phyloP scores from a whole-genome alignment of 2,797 vertebrate genomes.

The Melanotaenia nigrans region DNA sequence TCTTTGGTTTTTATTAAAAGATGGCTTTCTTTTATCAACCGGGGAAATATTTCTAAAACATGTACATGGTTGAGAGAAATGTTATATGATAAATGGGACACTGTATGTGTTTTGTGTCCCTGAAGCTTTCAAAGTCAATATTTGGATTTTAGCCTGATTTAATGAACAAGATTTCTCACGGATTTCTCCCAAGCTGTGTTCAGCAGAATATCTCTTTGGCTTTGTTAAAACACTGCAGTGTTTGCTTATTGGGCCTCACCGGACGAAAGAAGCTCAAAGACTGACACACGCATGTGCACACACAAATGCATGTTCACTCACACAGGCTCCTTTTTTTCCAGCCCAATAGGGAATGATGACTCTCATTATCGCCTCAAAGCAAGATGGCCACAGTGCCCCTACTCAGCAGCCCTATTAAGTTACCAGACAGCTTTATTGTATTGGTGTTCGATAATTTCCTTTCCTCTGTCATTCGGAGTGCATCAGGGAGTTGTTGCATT shows the following conservation, averaged over 20 bases:
- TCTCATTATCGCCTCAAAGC: conserved; percentile 81
- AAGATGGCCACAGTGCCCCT: conserved; percentile 73
- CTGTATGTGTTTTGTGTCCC: conserved; percentile 57
- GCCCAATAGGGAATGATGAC: conserved; percentile 79
- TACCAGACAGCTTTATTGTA: conserved; percentile 81
- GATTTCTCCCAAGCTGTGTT: conserved; percentile 55
- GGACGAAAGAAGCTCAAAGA: conserved; percentile 56
- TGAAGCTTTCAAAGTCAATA: conserved; percentile 66
- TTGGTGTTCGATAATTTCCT: conserved; percentile 79
- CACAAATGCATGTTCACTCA: conserved; percentile 29
- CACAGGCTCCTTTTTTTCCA: conserved; percentile 48
- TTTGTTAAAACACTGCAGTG: conserved; percentile 64
- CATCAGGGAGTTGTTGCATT: conserved; percentile 69
- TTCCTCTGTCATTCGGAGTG: conserved; percentile 71
- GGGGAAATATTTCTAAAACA: conserved; percentile 37
- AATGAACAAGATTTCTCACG: conserved; percentile 70
- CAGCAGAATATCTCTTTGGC: conserved; percentile 55
- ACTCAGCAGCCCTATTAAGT: conserved; percentile 78
- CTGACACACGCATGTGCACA: conserved; percentile 35
- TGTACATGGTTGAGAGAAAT: conserved; percentile 34
- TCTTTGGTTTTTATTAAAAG: neutral
- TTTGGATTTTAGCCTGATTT: conserved; percentile 71
- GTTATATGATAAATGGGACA: conserved; percentile 55
- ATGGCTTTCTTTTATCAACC: conserved; percentile 30
- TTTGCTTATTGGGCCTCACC: conserved; percentile 70